Base-by-base conservation (phyloP, 2,797 vertebrate species). In the Pseudochaenichthys georgianus region DNA sequence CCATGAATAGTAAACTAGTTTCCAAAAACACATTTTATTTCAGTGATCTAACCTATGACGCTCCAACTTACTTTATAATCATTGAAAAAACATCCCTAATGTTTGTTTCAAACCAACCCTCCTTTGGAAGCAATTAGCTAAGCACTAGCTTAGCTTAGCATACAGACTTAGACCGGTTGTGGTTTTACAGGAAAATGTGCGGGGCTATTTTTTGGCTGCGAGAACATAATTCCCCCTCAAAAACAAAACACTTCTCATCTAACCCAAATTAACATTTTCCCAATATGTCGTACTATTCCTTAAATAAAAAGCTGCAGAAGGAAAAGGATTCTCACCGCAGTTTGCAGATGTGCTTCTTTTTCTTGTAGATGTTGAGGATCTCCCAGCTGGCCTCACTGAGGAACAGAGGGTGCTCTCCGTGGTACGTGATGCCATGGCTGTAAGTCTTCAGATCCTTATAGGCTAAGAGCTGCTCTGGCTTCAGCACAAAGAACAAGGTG, bases 321-420 rank as follows among this genome's bases (percentile, higher is more conserved):
- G 6, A 51, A n/a, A 0, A 1, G 5, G 8, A 11, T 23, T 51
- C 94, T 93, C 86, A 99, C 98, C 95, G 94, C 77, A 99, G 93
- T 86, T 97, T 99, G 86, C 96, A 96, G 59, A 99, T 96, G 0
- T 98, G 95, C 77, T 98, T 99, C 94, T 97, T 99, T 78, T 98
- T 99, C 94, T 99, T 99, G 88, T 99, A 99, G 92, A 94, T 96
- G 3, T 87, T 76, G 9, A 97, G 95, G 42, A 96, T 86, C 90
- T 99, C 96, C 60, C 97, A 98, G 92, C 83, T 89, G 78, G 96
- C 97, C 0, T 95, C 94, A 45, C 67, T 83, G 70, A 99, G 95
- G 9, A 88, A 77, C 87, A 99, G 77, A 13, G 97, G 96, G 45
- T 96, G 95, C 92, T 99, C 98, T 0, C 96, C 97, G 0, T 99